phyloP scores from a whole-genome alignment of 2,113 vertebrate genomes.

The Falco punctatus region DNA sequence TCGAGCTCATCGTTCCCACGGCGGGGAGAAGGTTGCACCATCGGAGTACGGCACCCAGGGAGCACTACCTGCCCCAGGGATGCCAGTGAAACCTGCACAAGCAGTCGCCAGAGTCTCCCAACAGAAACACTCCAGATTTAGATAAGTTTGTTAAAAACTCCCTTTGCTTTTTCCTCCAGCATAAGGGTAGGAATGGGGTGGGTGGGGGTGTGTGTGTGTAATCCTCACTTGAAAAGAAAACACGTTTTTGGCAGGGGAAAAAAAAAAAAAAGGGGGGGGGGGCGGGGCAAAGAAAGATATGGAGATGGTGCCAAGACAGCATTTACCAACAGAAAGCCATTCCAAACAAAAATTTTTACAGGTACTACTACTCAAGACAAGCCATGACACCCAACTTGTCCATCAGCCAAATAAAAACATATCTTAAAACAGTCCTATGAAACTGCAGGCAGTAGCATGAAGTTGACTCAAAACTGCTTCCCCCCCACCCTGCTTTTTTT shows the following conservation, averaged over 20 bases:
- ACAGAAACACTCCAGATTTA: neutral
- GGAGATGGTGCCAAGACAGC: neutral
- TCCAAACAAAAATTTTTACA: neutral
- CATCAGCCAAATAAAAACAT: neutral
- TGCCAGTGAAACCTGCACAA: fast-evolving
- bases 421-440: neutral
- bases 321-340: neutral
- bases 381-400: neutral
- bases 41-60: neutral
- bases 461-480: neutral
- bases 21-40: neutral
- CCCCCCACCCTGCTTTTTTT: neutral
- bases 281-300: neutral
- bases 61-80: neutral
- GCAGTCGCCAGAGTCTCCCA: too few species aligned
- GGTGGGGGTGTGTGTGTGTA: too few species aligned
- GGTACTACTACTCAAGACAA: neutral
- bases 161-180: neutral
- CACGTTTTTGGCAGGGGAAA: neutral
- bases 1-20: neutral
- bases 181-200: too few species aligned
- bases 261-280: neutral
- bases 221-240: neutral
- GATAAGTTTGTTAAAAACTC: neutral
- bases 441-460: neutral